These are phyloP conservation scores for Polietes domitor DNA, from an alignment of 2,888 invertebrate genomes.

Conservation along the genomic window DNA sequence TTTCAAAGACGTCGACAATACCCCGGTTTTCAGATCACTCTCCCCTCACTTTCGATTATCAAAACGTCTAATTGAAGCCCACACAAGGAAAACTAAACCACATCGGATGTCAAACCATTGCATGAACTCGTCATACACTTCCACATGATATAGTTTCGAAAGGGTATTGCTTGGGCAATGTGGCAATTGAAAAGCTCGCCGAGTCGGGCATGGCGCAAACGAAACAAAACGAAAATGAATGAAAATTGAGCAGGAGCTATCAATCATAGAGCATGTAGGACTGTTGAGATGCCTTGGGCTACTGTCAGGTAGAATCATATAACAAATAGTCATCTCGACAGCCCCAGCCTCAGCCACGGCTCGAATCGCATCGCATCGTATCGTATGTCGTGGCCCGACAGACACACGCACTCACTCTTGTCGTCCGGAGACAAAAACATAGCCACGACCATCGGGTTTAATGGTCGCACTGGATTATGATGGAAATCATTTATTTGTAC, in stretches of 20 bases:
- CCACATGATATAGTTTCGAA: not conserved
- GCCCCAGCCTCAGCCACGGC: not conserved
- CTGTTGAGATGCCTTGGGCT: constrained; percentile 53
- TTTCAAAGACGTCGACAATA: too few species aligned
- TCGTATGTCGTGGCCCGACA: too few species aligned
- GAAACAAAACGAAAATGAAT: not conserved
- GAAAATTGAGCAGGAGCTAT: constrained; percentile 41
- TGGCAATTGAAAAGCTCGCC: constrained; percentile 14
- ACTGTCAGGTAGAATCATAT: constrained; percentile 54
- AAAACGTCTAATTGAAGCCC: too few species aligned
- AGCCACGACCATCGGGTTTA: constrained; percentile 55
- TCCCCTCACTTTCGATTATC: too few species aligned
- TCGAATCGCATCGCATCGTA: too few species aligned
- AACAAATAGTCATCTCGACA: constrained; percentile 40
- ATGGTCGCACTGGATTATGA: constrained; percentile 68
- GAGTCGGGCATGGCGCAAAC: not conserved
- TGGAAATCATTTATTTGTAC: constrained; percentile 67
- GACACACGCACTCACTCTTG: not conserved
- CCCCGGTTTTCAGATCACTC: too few species aligned
- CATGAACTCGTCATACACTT: not conserved
- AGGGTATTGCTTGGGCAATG: not conserved
- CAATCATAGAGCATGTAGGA: constrained; percentile 51
- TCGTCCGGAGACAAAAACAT: constrained; percentile 21
- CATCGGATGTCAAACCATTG: not conserved
- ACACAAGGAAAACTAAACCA: too few species aligned